These are phyloP conservation scores for Tetrao urogallus DNA, from an alignment of 2,113 vertebrate genomes.

Conservation along the genomic window DNA sequence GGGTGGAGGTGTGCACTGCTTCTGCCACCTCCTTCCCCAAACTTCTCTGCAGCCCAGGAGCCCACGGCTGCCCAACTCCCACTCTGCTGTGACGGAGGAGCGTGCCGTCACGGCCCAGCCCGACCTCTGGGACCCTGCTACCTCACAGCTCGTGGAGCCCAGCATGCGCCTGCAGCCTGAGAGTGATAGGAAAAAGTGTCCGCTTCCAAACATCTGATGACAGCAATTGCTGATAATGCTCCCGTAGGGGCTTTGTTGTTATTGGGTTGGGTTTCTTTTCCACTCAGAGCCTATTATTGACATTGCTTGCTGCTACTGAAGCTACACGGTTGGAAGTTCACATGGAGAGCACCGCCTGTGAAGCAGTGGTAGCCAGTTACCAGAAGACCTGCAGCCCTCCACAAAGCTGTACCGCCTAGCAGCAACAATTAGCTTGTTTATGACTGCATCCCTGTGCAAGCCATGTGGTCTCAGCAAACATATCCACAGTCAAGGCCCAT, in stretches of 20 bases:
- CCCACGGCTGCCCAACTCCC: neutral
- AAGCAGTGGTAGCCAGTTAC: neutral
- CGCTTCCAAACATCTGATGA: neutral
- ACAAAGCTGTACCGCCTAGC: neutral
- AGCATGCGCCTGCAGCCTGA: neutral
- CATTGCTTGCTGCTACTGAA: neutral
- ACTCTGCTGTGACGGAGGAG: neutral
- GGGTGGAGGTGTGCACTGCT: fast-evolving
- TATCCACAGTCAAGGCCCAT: constrained; percentile 62
- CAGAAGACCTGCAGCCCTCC: neutral
- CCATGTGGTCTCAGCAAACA: constrained; percentile 40
- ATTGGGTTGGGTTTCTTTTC: constrained; percentile 10
- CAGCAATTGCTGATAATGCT: constrained; percentile 10
- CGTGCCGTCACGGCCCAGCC: neutral
- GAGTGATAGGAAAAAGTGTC: neutral
- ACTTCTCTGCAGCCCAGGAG: fast-evolving
- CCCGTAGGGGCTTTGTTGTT: constrained; percentile 14
- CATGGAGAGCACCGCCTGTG: neutral
- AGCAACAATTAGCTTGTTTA: constrained; percentile 22
- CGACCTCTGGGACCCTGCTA: neutral
- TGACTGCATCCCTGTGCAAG: constrained; percentile 34
- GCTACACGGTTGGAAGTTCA: neutral
- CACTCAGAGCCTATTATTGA: constrained; percentile 18
- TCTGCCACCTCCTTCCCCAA: neutral
- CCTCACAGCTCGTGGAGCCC: fast-evolving